These are phyloP conservation scores for Myopa tessellatipennis DNA, from an alignment of 2,888 invertebrate species.

Conservation along the genomic window DNA sequence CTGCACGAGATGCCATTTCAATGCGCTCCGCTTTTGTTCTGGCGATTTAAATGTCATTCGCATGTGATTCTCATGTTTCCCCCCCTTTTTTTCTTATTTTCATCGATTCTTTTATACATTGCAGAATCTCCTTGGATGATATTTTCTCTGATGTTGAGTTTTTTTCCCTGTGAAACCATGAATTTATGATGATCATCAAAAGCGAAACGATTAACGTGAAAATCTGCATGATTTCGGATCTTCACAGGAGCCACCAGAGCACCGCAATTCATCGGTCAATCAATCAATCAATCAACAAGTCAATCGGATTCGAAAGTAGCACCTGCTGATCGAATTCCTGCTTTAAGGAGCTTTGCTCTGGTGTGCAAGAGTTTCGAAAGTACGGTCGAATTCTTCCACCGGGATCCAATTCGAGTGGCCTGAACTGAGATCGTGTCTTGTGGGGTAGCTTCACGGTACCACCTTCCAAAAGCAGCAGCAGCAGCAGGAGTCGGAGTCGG, in stretches of 20 bases:
- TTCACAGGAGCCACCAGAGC: neutral
- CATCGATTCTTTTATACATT: neutral
- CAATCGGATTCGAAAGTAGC: neutral
- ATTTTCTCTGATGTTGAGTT: neutral
- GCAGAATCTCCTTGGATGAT: no score
- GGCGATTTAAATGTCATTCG: conserved; percentile 11
- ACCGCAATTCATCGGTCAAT: neutral
- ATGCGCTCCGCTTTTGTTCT: neutral
- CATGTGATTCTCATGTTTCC: neutral
- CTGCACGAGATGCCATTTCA: neutral
- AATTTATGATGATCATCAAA: neutral
- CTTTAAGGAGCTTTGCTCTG: no score
- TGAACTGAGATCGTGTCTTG: neutral
- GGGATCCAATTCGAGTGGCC: neutral
- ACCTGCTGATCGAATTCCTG: neutral
- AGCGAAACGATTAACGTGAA: neutral
- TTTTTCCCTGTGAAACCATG: neutral
- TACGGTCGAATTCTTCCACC: neutral
- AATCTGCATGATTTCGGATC: neutral
- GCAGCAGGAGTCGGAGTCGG: neutral
- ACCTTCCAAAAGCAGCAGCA: neutral
- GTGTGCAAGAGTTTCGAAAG: neutral
- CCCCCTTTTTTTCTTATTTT: neutral
- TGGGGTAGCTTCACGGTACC: neutral
- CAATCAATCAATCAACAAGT: neutral